Evolutionary conservation across 2,888 invertebrate species (phyloP).

Genomic region (Cosmia trapezina): DNA sequence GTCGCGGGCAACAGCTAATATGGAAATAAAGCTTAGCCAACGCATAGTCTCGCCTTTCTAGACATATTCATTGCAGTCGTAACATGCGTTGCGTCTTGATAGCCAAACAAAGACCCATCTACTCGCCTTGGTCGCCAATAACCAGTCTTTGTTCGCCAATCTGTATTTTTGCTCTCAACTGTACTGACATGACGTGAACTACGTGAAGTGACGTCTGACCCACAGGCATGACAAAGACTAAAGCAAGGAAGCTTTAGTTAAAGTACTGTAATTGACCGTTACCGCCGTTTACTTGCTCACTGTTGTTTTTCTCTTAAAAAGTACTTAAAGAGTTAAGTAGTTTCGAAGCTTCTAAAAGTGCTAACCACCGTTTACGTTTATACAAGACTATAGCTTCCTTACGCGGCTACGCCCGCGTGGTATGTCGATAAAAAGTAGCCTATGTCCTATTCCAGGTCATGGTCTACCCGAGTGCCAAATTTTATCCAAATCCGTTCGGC

Average conservation of each 20-base stretch:
- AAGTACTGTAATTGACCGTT: conserved; percentile 47
- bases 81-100: conserved; percentile 61
- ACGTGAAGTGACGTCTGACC: too few species aligned
- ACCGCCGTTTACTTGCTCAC: conserved; percentile 28
- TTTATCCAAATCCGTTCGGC: too few species aligned
- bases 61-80: conserved; percentile 20
- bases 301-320: conserved; percentile 7
- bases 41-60: neutral
- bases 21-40: neutral
- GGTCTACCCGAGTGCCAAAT: too few species aligned
- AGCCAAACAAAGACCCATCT: conserved; percentile 70
- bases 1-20: too few species aligned
- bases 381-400: too few species aligned
- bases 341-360: neutral
- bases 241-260: conserved; percentile 55
- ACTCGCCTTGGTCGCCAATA: conserved; percentile 75
- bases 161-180: conserved; percentile 46
- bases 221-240: conserved; percentile 37
- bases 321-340: neutral
- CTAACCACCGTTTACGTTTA: neutral
- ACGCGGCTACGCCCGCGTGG: too few species aligned
- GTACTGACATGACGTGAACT: too few species aligned
- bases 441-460: too few species aligned
- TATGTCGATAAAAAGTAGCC: too few species aligned
- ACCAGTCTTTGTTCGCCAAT: conserved; percentile 75